These are phyloP conservation scores for Halictus ligatus DNA, from an alignment of 2,888 invertebrate species.

Conservation along the genomic window DNA sequence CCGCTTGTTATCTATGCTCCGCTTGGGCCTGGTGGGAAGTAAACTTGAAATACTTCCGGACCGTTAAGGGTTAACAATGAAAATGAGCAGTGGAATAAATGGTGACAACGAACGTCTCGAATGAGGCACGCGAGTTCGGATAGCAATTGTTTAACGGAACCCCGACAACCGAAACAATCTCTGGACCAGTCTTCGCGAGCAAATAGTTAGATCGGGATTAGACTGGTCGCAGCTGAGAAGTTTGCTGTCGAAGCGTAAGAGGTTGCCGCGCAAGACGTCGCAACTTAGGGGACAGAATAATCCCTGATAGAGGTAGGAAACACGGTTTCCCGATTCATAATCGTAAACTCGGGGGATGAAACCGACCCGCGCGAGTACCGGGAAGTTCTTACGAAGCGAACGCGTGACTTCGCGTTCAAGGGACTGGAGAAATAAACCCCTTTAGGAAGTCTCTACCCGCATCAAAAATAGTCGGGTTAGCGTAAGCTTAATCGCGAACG, in stretches of 20 bases:
- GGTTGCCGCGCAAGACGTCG: neutral
- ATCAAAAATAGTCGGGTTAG: neutral
- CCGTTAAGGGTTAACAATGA: no score
- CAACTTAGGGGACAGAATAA: neutral
- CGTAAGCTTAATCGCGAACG: neutral
- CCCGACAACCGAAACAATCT: neutral
- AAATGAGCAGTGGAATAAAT: no score
- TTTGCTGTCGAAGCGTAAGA: neutral
- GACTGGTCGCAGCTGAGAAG: neutral
- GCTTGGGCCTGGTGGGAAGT: no score
- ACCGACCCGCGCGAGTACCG: neutral
- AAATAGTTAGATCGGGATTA: neutral
- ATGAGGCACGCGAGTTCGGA: no score
- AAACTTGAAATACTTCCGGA: no score
- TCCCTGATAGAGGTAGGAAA: neutral
- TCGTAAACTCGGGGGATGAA: neutral
- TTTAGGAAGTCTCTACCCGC: neutral
- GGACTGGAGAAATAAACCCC: neutral
- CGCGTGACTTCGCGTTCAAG: neutral
- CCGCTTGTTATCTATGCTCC: no score
- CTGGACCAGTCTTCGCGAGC: neutral
- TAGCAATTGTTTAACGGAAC: neutral
- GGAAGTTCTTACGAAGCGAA: neutral
- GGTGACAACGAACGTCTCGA: no score
- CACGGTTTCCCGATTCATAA: neutral